Percentiles rank a stretch among this genome's conserved stretches.
phyloP scores from a whole-genome alignment of 2,888 invertebrate genomes.

The Drosophila affinis region DNA sequence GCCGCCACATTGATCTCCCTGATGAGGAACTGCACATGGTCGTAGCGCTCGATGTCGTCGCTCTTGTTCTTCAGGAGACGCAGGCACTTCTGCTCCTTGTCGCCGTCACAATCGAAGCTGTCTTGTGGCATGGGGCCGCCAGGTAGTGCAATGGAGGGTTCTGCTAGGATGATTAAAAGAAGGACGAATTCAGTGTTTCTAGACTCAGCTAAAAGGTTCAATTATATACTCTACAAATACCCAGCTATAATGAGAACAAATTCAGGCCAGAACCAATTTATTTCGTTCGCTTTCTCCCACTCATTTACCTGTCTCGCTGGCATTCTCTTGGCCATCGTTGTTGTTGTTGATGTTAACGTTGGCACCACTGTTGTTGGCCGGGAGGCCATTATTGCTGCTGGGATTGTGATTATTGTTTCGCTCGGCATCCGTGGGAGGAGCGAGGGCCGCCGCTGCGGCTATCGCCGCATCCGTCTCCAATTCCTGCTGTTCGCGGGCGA shows the following conservation, averaged over 20 bases:
- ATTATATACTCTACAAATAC: too few species aligned
- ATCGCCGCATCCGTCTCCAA: slow-evolving; percentile 51
- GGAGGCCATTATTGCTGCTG: slow-evolving; percentile 70
- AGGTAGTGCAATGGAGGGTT: slow-evolving; percentile 18
- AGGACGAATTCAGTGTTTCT: too few species aligned
- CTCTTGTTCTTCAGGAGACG: slow-evolving; percentile 83
- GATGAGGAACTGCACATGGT: slow-evolving; percentile 96
- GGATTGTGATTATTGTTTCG: slow-evolving; percentile 75
- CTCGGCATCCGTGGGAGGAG: slow-evolving; percentile 47
- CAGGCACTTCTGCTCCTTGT: slow-evolving; percentile 81
- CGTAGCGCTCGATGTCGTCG: slow-evolving; percentile 86
- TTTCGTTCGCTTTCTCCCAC: not conserved
- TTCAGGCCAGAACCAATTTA: slow-evolving; percentile 5
- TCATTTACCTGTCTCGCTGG: slow-evolving; percentile 60
- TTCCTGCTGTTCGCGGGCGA: slow-evolving; percentile 65
- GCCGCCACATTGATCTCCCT: slow-evolving; percentile 89
- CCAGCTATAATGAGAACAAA: not conserved
- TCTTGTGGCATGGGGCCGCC: slow-evolving; percentile 66
- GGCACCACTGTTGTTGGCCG: slow-evolving; percentile 64
- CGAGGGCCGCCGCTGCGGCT: slow-evolving; percentile 26
- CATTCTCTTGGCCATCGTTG: slow-evolving; percentile 73
- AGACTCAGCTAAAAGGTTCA: too few species aligned
- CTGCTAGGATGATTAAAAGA: slow-evolving; percentile 21
- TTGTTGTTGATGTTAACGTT: slow-evolving; percentile 71
- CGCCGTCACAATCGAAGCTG: slow-evolving; percentile 78